Base-by-base conservation (phyloP, 1,140 invertebrate genomes). In the Daktulosphaira vitifoliae region DNA sequence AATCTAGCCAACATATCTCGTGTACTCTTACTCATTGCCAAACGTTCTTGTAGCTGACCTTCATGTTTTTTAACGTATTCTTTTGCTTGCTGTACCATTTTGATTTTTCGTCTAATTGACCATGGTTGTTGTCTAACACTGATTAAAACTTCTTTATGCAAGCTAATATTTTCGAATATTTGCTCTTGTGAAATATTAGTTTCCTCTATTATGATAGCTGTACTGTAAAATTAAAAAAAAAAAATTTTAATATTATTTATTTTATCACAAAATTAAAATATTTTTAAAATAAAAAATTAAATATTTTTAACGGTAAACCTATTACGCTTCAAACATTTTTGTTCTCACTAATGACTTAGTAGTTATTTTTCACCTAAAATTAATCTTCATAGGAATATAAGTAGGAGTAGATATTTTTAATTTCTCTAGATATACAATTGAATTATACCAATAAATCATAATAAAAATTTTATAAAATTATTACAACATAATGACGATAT, bases 101-200 rank as follows among this genome's bases (percentile, higher is more conserved):
- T 86, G 7, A 95, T 76, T 74, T 96, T 96, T 69, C 88, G 82
- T 64, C 84, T 76, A 78, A 96, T 90, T 29, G 83, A 81, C 84
- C 92, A 91, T 3, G 92, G 89, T 72, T 96, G 92, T 68, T 88
- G 82, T 71, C 90, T 90, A 2, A 95, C 86, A 25, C 86, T 89
- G 59, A 85, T 84, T 42, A 96, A 79, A 0, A 97, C 89, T 75
- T 96, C 92, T 74, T 96, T 96, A 74, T 97, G 92, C 20, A 95
- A 75, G 68, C 88, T 84, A 49, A 98, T 86, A 70, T 92, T 92
- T 73, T 95, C 90, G 71, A 91, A 88, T 64, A 96, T 89, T 74
- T 90, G 85, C 69, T 93, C 89, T 72, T 93, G 85, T 0, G 81
- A 84, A 18, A 67, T 68, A 18, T 59, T 68, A 29, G 66, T 65